phyloP scores from a whole-genome alignment of 2,888 invertebrate genomes.

The Aporophyla lueneburgensis region DNA sequence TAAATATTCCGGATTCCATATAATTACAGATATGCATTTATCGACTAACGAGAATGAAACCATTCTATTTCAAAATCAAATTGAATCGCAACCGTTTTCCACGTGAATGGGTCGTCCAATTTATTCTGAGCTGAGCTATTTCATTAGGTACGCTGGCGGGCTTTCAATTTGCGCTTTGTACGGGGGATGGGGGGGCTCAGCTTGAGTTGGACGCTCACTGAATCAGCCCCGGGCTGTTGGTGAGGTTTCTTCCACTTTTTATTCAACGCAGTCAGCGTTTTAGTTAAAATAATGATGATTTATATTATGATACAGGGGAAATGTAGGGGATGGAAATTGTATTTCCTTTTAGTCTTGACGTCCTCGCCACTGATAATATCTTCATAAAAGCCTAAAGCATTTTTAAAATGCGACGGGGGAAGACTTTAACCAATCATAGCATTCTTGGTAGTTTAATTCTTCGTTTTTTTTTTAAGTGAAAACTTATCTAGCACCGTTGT shows the following conservation, averaged over 20 bases:
- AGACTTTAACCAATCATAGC: too few species aligned
- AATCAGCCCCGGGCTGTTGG: constrained; percentile 66
- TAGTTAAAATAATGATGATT: constrained; percentile 64
- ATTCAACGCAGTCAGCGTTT: constrained; percentile 62
- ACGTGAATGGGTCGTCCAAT: constrained; percentile 70
- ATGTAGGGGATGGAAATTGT: constrained; percentile 6
- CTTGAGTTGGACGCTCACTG: constrained; percentile 60
- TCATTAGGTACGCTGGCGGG: constrained; percentile 68
- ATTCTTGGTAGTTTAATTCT: not conserved
- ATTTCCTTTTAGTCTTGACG: constrained; percentile 6
- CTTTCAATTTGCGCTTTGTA: constrained; percentile 61
- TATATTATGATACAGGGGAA: constrained; percentile 48
- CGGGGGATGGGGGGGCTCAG: constrained; percentile 61
- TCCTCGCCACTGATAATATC: not conserved
- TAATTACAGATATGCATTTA: constrained; percentile 64
- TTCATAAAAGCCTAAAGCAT: not conserved
- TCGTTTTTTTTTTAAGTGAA: not conserved
- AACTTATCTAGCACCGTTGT: too few species aligned
- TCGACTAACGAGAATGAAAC: constrained; percentile 68
- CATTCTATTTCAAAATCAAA: constrained; percentile 79
- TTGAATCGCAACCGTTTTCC: constrained; percentile 77
- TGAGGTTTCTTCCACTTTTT: constrained; percentile 64
- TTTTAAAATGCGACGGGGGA: not conserved
- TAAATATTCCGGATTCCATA: constrained; percentile 29
- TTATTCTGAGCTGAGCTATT: constrained; percentile 69